These are phyloP conservation scores for Pantherophis alleghaniensis DNA, from an alignment of 2,797 vertebrate genomes.

Conservation along the genomic window DNA sequence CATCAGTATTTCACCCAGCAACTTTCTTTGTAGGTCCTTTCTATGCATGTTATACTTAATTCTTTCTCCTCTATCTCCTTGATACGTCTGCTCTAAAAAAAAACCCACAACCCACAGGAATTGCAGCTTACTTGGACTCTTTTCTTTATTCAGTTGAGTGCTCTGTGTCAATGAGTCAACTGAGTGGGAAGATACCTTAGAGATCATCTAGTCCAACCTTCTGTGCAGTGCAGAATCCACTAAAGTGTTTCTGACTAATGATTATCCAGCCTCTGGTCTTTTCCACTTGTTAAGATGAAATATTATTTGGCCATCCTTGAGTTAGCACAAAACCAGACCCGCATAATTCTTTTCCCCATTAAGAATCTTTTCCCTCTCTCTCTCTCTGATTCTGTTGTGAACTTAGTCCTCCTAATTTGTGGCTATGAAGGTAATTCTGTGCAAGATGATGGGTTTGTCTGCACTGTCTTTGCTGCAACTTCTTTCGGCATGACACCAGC, in stretches of 20 bases:
- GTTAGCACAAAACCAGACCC: background rate
- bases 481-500: background rate
- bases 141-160: background rate
- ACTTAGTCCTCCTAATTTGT: background rate
- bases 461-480: background rate
- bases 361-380: background rate
- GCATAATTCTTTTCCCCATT: background rate
- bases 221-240: background rate
- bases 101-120: background rate
- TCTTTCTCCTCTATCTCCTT: background rate
- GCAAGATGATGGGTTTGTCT: background rate
- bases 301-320: background rate
- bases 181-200: background rate
- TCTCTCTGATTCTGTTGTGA: background rate
- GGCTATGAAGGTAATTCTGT: background rate
- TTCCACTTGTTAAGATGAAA: background rate
- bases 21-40: background rate
- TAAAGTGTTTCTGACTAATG: background rate
- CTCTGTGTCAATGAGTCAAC: background rate
- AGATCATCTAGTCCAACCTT: background rate
- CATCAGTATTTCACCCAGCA: background rate
- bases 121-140: background rate
- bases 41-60: background rate
- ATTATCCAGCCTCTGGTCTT: background rate
- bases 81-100: background rate